Base-by-base conservation (phyloP, 2,888 invertebrate genomes). In the Tryphoninae sp. region DNA sequence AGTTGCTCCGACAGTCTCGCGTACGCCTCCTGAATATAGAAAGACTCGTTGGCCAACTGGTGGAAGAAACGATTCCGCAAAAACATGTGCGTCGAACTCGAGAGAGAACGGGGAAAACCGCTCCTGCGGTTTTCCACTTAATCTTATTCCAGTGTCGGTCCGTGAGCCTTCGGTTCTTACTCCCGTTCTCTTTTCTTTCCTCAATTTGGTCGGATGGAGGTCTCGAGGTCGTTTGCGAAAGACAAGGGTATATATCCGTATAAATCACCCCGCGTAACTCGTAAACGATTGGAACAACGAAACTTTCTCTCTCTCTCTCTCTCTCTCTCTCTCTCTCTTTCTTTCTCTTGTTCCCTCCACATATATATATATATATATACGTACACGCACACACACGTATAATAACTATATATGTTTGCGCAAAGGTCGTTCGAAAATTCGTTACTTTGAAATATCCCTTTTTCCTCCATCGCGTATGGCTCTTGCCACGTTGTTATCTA, bases 1-100 rank as follows among this genome's bases (percentile, higher is more conserved):
- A 22, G 42, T 23, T 42, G 51, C 64, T 61, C 53, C 40, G 59
- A 59, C 16, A 23, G 58, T 51, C 65, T 42, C 23, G 45, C 16
- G 16, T 45, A 62, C 62, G 22, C 61, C 62, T 61, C 55, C 80
- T 75, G 80, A 80, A 80, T 80, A 80, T 75, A 80, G 76, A 80
- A 80, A 59, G 59, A 59, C 53, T 80, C 76, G 76, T 77, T 68
- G 61, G 26, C 19, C 19, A 55, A 68, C 69, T 72, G 61, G 58
- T 23, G 68, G 26, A 53, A 42, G 65, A 80, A 65, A 76, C 42
- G 76, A 65, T 76, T 58, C 26, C 9, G 45, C 49, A 51, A 51
- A 59, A 78, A 78, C 59, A 61, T 73, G 73, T 67, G 53, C 61
- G 64, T n/a, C 22, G 19, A 53, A 67, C 67, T 23, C 49, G 22